These are phyloP conservation scores for Lipotes vexillifer DNA, from an alignment of 2,113 vertebrate species.

Conservation along the genomic window DNA sequence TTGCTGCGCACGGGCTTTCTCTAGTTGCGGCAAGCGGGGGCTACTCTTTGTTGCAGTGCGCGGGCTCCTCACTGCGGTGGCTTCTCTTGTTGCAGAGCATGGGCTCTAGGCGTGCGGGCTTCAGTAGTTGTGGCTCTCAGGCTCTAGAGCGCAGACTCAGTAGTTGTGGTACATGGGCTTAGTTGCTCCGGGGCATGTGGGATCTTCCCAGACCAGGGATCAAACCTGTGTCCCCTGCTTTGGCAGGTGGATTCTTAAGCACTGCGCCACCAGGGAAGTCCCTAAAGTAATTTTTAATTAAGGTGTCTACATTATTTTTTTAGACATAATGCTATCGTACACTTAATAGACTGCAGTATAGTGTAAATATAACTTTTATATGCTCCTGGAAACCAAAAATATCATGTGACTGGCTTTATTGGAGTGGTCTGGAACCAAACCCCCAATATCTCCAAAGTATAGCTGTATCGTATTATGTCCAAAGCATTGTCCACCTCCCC, in stretches of 20 bases:
- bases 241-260: neutral
- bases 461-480: fast-evolving
- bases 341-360: too few relatives aligned
- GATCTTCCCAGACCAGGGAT: neutral
- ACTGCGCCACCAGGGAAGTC: neutral
- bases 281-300: neutral
- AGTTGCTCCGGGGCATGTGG: neutral
- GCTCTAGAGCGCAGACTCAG: too few relatives aligned
- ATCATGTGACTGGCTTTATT: neutral
- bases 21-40: too few relatives aligned
- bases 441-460: neutral
- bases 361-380: neutral
- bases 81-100: neutral
- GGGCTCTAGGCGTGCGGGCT: neutral
- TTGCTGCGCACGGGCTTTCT: neutral
- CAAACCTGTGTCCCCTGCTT: neutral
- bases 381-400: neutral
- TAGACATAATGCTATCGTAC: too few relatives aligned
- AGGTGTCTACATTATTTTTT: too few relatives aligned
- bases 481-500: neutral
- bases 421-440: neutral
- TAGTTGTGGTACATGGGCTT: too few relatives aligned
- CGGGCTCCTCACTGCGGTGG: neutral
- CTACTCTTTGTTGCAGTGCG: fast-evolving
- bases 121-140: too few relatives aligned